phyloP scores from a whole-genome alignment of 2,113 vertebrate species.

The Hippotragus niger region DNA sequence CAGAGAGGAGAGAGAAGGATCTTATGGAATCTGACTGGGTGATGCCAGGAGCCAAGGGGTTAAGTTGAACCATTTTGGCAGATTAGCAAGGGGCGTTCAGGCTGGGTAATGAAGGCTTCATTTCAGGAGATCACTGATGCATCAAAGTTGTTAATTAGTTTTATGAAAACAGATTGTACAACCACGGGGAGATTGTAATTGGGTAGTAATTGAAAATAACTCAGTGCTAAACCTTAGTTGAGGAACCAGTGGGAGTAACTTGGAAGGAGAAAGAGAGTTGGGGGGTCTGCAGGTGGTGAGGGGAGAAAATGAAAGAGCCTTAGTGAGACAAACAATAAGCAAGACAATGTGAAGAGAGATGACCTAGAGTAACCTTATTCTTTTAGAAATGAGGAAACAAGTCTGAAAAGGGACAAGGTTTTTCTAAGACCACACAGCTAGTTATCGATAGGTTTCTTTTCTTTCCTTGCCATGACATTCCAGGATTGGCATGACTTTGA shows the following conservation, averaged over 20 bases:
- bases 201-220: constrained; percentile 43
- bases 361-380: neutral
- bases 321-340: neutral
- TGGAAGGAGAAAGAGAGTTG: neutral
- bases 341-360: neutral
- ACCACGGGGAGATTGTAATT: constrained; percentile 47
- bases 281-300: too few species aligned
- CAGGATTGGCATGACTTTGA: neutral
- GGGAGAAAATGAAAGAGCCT: neutral
- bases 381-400: neutral
- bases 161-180: constrained; percentile 59
- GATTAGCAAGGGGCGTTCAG: neutral
- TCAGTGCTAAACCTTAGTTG: constrained; percentile 1
- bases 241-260: neutral
- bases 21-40: neutral
- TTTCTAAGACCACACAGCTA: neutral
- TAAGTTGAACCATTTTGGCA: constrained; percentile 14
- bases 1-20: too few species aligned
- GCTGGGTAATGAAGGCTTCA: neutral
- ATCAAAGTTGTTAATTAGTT: constrained; percentile 40
- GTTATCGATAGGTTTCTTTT: neutral
- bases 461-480: neutral
- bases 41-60: neutral
- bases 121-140: constrained; percentile 26
- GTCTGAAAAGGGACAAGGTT: neutral